Evolutionary conservation across 2,888 invertebrate species (phyloP), one percentile per base, ranked within the genome.

Genomic region (Drosophila ezoana): DNA sequence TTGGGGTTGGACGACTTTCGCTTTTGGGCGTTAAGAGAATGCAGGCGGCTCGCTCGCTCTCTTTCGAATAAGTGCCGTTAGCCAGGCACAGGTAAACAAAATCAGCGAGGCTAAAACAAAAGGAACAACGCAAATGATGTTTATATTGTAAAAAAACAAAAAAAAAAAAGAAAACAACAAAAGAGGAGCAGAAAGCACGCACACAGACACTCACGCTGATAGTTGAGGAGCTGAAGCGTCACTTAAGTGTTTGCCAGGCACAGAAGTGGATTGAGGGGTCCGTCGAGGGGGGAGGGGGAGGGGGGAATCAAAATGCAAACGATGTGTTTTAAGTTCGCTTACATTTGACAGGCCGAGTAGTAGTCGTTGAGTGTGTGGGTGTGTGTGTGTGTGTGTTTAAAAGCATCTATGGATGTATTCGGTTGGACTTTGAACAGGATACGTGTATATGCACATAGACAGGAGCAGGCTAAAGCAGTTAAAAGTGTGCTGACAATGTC

Each of bases 261-360:
- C 33, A 45, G 38, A 20, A 48, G 38, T 51, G 45, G 44, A 11
- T 10, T n/a, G 33, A n/a, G 11, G n/a, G 16, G 23, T 14, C 23
- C 9, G 37, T 9, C 32, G 9, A 10, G 14, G 18, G 28, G 8
- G 28, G 11, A 3, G 18, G 4, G 14, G 3, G 44, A n/a, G n/a
- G 35, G n/a, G 10, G 33, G 40, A 52, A 44, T 47, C 76, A 77
- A 76, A 87, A 84, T 84, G 83, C 83, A 84, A 87, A 84, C 83
- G 83, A 84, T 82, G 83, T 88, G 88, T 84, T 84, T 87, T 84
- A 87, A 84, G 88, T 83, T 87, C 83, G 86, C 88, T 87, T 87
- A 83, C 83, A 87, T 87, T 82, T 87, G 85, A 87, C 85, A 87
- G 87, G 67, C 72, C 69, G 67, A 72, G 68, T 68, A 44, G 70